Evolutionary conservation across 2,888 invertebrate genomes (phyloP).

Genomic region (Drosophila subquinaria): DNA sequence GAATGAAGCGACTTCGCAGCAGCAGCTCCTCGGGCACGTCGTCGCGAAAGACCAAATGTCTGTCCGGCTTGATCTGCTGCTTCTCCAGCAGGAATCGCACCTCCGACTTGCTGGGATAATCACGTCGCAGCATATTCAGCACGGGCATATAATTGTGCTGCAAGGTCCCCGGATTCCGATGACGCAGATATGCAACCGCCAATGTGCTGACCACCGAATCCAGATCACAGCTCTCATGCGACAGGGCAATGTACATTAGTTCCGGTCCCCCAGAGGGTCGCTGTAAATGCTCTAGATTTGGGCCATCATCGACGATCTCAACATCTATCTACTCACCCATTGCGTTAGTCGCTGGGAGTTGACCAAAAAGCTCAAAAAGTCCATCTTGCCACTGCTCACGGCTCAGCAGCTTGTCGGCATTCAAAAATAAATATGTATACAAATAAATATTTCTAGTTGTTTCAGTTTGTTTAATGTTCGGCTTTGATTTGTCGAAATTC

Average conservation of each 20-base stretch:
- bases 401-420: not conserved
- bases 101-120: constrained; percentile 52
- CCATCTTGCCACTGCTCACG: constrained; percentile 1
- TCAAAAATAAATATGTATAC: not conserved
- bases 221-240: constrained; percentile 56
- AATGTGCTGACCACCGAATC: constrained; percentile 62
- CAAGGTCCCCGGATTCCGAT: constrained; percentile 21
- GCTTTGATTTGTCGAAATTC: not conserved
- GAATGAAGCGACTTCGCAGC: constrained; percentile 41
- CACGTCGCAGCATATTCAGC: constrained; percentile 52
- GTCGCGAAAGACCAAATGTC: constrained; percentile 60
- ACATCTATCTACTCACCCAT: constrained; percentile 47
- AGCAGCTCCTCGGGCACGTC: constrained; percentile 48
- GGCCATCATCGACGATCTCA: not conserved
- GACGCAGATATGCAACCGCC: constrained; percentile 47
- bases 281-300: constrained; percentile 30
- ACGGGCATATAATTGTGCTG: constrained; percentile 46
- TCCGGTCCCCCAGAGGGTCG: constrained; percentile 18
- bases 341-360: constrained; percentile 24
- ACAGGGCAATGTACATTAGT: constrained; percentile 39
- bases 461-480: not conserved
- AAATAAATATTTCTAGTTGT: not conserved
- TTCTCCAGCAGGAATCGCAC: constrained; percentile 36
- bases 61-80: constrained; percentile 26
- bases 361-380: constrained; percentile 33